phyloP scores from a whole-genome alignment of 2,113 vertebrate genomes.

The Tetrax tetrax region DNA sequence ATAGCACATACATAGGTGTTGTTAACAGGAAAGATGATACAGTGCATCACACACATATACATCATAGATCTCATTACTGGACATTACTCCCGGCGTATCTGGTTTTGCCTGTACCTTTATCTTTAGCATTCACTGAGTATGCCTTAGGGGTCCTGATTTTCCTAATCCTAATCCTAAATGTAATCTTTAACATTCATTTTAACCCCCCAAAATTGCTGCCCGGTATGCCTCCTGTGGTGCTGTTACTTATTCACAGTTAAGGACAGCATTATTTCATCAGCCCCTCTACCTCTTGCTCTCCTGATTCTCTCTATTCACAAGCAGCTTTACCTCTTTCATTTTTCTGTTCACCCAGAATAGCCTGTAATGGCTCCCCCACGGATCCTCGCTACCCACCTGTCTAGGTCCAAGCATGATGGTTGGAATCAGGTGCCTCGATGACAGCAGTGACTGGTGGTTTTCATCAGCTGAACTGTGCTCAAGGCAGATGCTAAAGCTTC shows the following conservation, averaged over 20 bases:
- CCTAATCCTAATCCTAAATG: conserved; percentile 22
- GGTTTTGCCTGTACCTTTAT: neutral
- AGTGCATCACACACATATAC: neutral
- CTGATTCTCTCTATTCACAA: conserved; percentile 52
- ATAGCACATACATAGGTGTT: neutral
- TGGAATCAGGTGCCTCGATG: neutral
- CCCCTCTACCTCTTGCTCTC: conserved; percentile 24
- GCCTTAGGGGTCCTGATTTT: neutral
- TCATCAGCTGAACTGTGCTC: neutral
- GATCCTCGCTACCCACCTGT: conserved; percentile 11
- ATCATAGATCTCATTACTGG: neutral
- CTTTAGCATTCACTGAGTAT: neutral
- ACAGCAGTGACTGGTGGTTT: neutral
- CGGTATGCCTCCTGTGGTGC: neutral
- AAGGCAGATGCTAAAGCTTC: neutral
- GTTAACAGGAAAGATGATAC: neutral
- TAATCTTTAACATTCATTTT: conserved; percentile 29
- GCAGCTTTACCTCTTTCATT: conserved; percentile 10
- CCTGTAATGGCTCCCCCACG: neutral
- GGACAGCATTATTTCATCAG: conserved; percentile 27
- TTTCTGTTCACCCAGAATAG: conserved; percentile 17
- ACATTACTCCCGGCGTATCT: neutral
- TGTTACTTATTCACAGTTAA: conserved; percentile 33
- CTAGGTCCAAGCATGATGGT: neutral
- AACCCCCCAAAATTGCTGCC: conserved; percentile 19